Conservation (phyloP, 2,888 invertebrate genomes). For the Oscheius sp. region DNA sequence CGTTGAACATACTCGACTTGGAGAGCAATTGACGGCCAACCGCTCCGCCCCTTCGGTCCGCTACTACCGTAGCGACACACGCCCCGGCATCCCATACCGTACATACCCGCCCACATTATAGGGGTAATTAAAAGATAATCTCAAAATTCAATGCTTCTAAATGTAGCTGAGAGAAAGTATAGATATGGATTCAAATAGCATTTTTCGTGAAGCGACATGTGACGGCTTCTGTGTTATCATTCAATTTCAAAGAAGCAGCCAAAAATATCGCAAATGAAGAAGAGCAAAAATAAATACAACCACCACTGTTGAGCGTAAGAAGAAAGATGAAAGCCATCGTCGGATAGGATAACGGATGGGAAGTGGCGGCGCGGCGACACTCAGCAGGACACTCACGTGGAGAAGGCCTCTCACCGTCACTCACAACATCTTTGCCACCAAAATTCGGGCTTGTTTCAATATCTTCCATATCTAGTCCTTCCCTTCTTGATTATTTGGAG, state of each 20-base stretch:
- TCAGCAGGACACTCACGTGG: constrained; percentile 31
- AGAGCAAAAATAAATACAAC: too few relatives aligned
- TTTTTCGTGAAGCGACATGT: too few relatives aligned
- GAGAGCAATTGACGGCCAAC: constrained; percentile 52
- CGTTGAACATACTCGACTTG: constrained; percentile 52
- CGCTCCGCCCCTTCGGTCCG: constrained; percentile 26
- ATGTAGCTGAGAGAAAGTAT: neutral
- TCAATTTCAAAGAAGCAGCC: too few relatives aligned
- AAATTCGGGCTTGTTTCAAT: constrained; percentile 9
- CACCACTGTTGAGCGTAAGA: too few relatives aligned
- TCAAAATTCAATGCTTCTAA: too few relatives aligned
- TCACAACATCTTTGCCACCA: constrained; percentile 27
- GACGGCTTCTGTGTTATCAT: too few relatives aligned
- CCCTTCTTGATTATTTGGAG: neutral
- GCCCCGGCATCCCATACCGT: constrained; percentile 26
- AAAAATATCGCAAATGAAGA: too few relatives aligned
- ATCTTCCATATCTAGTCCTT: neutral
- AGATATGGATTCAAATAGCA: neutral
- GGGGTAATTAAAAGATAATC: neutral
- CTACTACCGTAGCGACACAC: constrained; percentile 5
- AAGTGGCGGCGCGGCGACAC: constrained; percentile 31
- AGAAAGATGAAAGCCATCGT: constrained; percentile 23
- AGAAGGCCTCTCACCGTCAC: constrained; percentile 30
- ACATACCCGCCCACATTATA: constrained; percentile 19
- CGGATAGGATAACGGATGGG: constrained; percentile 25